Conservation (phyloP, 2,888 invertebrate genomes). For the Dryococelus australis region DNA sequence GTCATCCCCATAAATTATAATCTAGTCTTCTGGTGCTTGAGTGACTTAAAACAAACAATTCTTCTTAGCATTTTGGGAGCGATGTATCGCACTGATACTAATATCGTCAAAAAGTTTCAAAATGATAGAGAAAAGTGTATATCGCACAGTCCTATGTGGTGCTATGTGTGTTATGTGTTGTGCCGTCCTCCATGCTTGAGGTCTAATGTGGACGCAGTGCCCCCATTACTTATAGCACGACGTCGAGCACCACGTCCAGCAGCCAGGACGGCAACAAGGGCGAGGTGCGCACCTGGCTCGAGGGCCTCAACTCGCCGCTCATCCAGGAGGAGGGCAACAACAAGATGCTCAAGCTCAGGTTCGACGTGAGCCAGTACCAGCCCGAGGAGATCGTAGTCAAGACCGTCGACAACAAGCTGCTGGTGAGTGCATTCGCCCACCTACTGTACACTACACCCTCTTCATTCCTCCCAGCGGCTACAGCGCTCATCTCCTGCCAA, state of each 20-base stretch:
- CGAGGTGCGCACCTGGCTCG: conserved; percentile 75
- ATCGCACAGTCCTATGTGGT: not conserved
- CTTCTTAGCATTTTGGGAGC: too few species aligned
- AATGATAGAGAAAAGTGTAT: too few species aligned
- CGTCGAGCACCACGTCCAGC: conserved; percentile 64
- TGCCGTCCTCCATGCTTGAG: not conserved
- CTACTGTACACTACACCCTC: too few species aligned
- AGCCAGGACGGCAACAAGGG: conserved; percentile 57
- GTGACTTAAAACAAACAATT: too few species aligned
- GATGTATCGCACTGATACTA: too few species aligned
- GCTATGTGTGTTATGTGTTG: not conserved
- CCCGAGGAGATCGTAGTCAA: conserved; percentile 98
- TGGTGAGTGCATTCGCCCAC: conserved; percentile 68
- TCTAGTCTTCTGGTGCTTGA: too few species aligned
- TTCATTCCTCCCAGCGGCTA: too few species aligned
- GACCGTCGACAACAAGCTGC: conserved; percentile 96
- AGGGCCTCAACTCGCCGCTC: conserved; percentile 89
- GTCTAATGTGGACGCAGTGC: conserved; percentile 34
- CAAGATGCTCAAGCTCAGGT: conserved; percentile 92
- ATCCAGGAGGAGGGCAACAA: conserved; percentile 94
- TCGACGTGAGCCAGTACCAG: conserved; percentile 95
- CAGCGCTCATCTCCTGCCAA: too few species aligned
- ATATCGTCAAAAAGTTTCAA: too few species aligned
- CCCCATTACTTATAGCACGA: conserved; percentile 64
- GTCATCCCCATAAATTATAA: too few species aligned